phyloP scores from a whole-genome alignment of 2,113 vertebrate species.

The Mugil cephalus region DNA sequence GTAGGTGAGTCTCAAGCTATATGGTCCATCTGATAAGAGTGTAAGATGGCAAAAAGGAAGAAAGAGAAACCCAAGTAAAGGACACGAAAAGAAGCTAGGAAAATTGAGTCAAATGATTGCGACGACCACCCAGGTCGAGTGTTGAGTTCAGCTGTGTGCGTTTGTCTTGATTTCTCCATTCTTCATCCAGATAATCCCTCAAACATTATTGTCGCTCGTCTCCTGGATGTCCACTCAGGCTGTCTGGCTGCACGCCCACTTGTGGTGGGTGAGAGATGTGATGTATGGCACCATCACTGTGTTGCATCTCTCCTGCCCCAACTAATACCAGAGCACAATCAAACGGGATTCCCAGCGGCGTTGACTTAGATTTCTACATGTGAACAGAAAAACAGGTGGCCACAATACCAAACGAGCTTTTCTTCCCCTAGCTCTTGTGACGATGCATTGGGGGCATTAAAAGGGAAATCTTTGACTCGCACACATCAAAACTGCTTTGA shows the following conservation, averaged over 20 bases:
- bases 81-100: no score
- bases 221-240: background rate
- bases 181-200: constrained; percentile 5
- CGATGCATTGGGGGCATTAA: background rate
- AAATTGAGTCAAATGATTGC: no score
- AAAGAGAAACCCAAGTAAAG: no score
- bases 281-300: constrained; percentile 27
- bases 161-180: constrained; percentile 42
- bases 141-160: background rate
- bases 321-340: constrained; percentile 15
- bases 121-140: no score
- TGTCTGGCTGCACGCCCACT: background rate
- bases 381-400: constrained; percentile 64
- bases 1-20: no score
- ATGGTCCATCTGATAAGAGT: no score
- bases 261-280: constrained; percentile 51
- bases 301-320: constrained; percentile 8
- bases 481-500: constrained; percentile 39
- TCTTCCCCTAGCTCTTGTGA: constrained; percentile 1
- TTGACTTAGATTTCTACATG: constrained; percentile 24
- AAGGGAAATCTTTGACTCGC: constrained; percentile 4
- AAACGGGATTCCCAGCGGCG: constrained; percentile 33
- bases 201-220: constrained; percentile 16
- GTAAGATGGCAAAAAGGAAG: background rate
- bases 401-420: constrained; percentile 24